Evolutionary conservation across 35 echinoderm and acorn worm genomes (phyloP).

Genomic region (Anneissia japonica): DNA sequence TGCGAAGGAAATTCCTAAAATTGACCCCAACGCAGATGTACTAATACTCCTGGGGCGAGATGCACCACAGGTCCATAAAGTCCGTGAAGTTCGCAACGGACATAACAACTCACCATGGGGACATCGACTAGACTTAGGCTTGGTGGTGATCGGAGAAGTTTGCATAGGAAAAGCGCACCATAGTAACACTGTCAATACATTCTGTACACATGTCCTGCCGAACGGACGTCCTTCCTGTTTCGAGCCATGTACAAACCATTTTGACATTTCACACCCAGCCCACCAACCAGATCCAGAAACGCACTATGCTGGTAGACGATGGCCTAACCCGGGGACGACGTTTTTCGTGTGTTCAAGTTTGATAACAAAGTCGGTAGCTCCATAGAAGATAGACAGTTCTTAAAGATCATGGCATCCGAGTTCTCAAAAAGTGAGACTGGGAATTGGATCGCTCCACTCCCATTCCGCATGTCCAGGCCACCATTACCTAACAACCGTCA

Average conservation of each 20-base stretch:
- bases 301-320: too few species aligned
- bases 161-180: constrained; percentile 4
- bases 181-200: not conserved
- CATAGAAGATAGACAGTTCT: not conserved
- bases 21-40: too few species aligned
- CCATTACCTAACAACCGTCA: not conserved
- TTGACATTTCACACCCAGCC: not conserved
- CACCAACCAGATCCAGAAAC: not conserved
- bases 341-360: not conserved
- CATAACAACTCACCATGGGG: too few species aligned
- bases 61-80: too few species aligned
- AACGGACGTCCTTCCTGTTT: not conserved
- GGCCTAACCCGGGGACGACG: not conserved
- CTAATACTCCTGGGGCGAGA: constrained; percentile 32
- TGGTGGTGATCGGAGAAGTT: constrained; percentile 24
- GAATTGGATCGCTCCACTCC: not conserved
- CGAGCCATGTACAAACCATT: not conserved
- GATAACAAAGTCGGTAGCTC: not conserved
- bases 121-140: too few species aligned
- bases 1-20: too few species aligned
- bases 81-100: too few species aligned
- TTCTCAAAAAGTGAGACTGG: not conserved
- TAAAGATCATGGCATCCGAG: not conserved
- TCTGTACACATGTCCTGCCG: not conserved
- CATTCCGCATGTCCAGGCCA: not conserved